A percentile compares a stretch with the other conserved stretches of the same genome.
Evolutionary conservation across 2,113 vertebrate species (phyloP).

Genomic region (Propithecus coquereli): DNA sequence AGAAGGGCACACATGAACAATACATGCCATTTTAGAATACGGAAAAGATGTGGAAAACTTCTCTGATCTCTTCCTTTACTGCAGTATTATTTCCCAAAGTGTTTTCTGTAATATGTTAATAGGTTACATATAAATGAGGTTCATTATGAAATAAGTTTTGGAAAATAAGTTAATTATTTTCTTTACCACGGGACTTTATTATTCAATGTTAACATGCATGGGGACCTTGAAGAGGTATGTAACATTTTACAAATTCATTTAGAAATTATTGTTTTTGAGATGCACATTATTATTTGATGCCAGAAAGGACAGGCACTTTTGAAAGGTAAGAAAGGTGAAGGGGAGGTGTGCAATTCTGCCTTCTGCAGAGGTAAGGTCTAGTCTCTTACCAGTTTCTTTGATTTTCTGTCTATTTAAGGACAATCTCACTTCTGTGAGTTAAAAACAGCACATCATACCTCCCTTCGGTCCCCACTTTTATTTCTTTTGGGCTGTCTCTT

Average conservation of each 20-base stretch:
- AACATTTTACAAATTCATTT: not conserved
- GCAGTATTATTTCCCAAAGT: not conserved
- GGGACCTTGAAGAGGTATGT: not conserved
- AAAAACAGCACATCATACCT: not conserved
- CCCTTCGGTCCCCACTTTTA: not conserved
- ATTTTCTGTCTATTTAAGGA: not conserved
- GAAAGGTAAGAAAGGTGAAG: not conserved
- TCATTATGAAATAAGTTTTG: not conserved
- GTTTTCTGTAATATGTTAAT: not conserved
- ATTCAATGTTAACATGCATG: not conserved
- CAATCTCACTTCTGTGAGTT: not conserved
- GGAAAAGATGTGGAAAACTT: not conserved
- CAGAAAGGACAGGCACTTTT: not conserved
- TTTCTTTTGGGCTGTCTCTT: not conserved
- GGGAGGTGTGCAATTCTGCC: not conserved
- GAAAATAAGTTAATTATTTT: not conserved
- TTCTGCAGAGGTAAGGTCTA: not conserved
- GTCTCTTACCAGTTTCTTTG: not conserved
- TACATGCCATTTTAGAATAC: not conserved
- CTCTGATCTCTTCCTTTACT: not conserved
- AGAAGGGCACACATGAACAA: not conserved
- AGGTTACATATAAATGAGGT: not conserved
- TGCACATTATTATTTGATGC: not conserved
- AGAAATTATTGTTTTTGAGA: not conserved
- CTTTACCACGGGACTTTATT: not conserved